A percentile compares a stretch with the other conserved stretches of the same genome.
Conservation (phyloP, 2,888 invertebrate species). For the Drosophila siamana region DNA sequence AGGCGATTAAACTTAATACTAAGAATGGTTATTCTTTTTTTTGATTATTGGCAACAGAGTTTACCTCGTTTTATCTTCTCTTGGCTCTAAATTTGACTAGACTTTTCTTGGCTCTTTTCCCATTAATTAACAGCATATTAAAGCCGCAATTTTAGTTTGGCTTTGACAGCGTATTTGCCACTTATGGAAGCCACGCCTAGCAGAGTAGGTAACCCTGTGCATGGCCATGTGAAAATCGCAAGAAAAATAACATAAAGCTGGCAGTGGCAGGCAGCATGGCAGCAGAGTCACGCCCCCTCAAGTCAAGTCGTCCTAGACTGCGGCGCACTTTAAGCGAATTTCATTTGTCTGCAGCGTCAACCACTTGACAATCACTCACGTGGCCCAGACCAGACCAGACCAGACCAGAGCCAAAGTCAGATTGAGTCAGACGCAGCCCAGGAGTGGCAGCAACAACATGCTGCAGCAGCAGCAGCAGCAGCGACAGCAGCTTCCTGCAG, state of each 20-base stretch:
- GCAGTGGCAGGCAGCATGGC: constrained; percentile 25
- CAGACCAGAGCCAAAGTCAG: constrained; percentile 24
- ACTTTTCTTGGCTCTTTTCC: too few species aligned
- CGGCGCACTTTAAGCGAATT: constrained; percentile 81
- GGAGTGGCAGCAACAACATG: neutral
- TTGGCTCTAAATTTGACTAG: too few species aligned
- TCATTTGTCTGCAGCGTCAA: constrained; percentile 81
- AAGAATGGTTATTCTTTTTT: too few species aligned
- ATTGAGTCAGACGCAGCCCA: constrained; percentile 17
- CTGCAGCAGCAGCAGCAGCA: neutral
- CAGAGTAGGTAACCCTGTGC: constrained; percentile 30
- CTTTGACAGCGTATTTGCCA: constrained; percentile 28
- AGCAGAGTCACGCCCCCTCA: constrained; percentile 68
- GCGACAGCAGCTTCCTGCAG: constrained; percentile 56
- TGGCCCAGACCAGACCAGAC: constrained; percentile 61
- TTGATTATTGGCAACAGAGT: neutral
- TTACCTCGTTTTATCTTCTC: too few species aligned
- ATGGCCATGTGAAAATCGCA: constrained; percentile 32
- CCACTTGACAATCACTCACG: constrained; percentile 82
- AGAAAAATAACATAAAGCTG: constrained; percentile 29
- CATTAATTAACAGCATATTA: constrained; percentile 1
- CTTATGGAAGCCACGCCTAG: constrained; percentile 36
- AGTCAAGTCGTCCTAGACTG: constrained; percentile 75
- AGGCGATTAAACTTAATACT: too few species aligned
- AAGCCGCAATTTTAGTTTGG: neutral